Percentiles rank a stretch among this genome's conserved stretches.
Evolutionary conservation across 2,888 invertebrate genomes (phyloP).

Genomic region (Lepidocyrtinus sp.): DNA sequence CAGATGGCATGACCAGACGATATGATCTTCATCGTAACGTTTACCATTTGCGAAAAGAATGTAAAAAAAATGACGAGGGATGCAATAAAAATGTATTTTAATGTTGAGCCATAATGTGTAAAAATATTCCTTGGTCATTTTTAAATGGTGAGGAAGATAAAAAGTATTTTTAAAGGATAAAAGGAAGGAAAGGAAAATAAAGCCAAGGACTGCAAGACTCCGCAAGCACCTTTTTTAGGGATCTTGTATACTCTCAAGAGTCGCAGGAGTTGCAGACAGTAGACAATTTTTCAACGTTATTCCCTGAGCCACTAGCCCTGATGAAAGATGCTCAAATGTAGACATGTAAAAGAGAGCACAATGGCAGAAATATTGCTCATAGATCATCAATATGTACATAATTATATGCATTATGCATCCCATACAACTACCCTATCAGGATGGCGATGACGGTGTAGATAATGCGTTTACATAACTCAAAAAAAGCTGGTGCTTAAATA

Average conservation of each 20-base stretch:
- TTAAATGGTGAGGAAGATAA: constrained; percentile 19
- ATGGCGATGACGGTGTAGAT: neutral
- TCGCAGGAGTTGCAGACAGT: neutral
- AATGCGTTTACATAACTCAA: neutral
- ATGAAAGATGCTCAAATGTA: neutral
- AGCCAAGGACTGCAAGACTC: constrained; percentile 58
- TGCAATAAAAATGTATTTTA: too few species aligned
- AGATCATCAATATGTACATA: constrained; percentile 13
- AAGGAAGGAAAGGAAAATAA: constrained; percentile 58
- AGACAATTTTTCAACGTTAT: neutral
- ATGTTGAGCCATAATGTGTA: too few species aligned
- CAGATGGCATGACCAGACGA: too few species aligned
- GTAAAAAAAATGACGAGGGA: too few species aligned
- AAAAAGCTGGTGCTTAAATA: neutral
- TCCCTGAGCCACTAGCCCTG: neutral
- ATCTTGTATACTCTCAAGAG: too few species aligned
- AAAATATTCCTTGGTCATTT: constrained; percentile 57
- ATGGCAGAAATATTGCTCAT: neutral
- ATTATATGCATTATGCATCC: neutral
- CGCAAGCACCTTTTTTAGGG: constrained; percentile 28
- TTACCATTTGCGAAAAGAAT: too few species aligned
- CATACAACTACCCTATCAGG: neutral
- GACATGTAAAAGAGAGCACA: neutral
- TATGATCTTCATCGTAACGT: too few species aligned
- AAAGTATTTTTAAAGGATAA: constrained; percentile 40